Evolutionary conservation across 2,888 invertebrate genomes (phyloP), one percentile per base, ranked within the genome.

Genomic region (Arctia plantaginis): DNA sequence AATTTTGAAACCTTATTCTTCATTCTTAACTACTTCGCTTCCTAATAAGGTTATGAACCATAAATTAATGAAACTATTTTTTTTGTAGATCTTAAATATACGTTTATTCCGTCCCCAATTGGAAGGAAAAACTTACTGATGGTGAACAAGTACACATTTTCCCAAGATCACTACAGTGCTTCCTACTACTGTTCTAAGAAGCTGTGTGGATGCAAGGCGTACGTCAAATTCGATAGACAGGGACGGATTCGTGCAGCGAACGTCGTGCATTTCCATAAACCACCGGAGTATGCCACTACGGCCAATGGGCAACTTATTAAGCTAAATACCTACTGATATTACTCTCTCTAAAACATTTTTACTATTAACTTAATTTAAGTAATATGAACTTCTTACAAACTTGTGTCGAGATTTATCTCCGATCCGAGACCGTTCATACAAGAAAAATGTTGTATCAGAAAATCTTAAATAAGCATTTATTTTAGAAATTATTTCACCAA

Each of bases 111-210:
- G 80, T 23, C 75, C 72, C 66, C 83, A 76, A 35, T 39, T 18
- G 76, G 76, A 51, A 80, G 84, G 3, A 84, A 84, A 59, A 69
- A 77, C 23, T 72, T 85, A 18, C 44, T 85, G 3, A 82, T 85
- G 85, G 35, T 83, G 44, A 69, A 84, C 47, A 39, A 70, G 8
- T 85, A 80, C 30, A 85, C 85, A 18, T 85, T 30, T 70, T 84
- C 85, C 12, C 85, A 85, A 78, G 82, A 85, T 55, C 83, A 83
- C 71, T 62, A 80, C 47, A 85, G 80, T 20, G 68, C 47, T 0
- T 76, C 74, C 1, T 85, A 78, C 59, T 86, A 86, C 47, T 86
- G 85, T 78, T 86, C 85, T 3, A 86, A 85, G 72, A 84, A 75
- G 51, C 71, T 70, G 18, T 41, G 20, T 4, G 85, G 87, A 0